Base-by-base conservation (phyloP, 2,113 vertebrate genomes). In the pig (Sus scrofa) region DNA sequence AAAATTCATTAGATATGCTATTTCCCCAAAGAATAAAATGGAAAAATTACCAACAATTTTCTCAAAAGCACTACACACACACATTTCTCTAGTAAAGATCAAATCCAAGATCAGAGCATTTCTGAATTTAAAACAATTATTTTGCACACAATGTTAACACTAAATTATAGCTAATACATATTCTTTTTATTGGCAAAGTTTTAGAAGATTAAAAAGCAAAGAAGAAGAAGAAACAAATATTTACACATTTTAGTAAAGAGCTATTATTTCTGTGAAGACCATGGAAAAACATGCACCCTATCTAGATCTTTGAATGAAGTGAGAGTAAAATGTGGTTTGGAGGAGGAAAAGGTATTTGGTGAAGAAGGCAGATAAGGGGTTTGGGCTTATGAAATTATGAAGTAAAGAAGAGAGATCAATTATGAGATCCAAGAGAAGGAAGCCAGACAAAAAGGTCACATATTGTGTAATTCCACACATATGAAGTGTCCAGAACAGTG, bases 161-260 rank as follows among this genome's bases (percentile, higher is more conserved):
- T 50, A 56, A 71, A 62, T 22, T 37, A 44, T 6, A 22, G 2
- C 4, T 56, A n/a, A 58, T 13, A 63, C 1, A 19, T 27, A 44
- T 60, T 34, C 7, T 52, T 32, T 71, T 65, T 89, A 60, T 63
- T 67, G 34, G 79, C 15, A 83, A 93, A 85, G 54, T 75, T 15
- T 4, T 13, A 81, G 81, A 84, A 50, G 8, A 63, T 79, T 54
- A 56, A 79, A 87, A 71, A 60, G 7, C 20, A 68, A 67, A 10
- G 12, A 63, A 58, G 37, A 19, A 96, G 87, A 81, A 96, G 44
- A 92, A 81, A 70, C 7, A 84, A n/a, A 50, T 82, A 71, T 50
- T 86, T n/a, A 71, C 0, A 92, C 8, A 68, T 37, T 75, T 73
- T 54, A 81, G 11, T 13, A 70, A 12, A 79, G 10, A 22, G 18